phyloP scores from a whole-genome alignment of 2,113 vertebrate genomes.

The Bubo bubo region DNA sequence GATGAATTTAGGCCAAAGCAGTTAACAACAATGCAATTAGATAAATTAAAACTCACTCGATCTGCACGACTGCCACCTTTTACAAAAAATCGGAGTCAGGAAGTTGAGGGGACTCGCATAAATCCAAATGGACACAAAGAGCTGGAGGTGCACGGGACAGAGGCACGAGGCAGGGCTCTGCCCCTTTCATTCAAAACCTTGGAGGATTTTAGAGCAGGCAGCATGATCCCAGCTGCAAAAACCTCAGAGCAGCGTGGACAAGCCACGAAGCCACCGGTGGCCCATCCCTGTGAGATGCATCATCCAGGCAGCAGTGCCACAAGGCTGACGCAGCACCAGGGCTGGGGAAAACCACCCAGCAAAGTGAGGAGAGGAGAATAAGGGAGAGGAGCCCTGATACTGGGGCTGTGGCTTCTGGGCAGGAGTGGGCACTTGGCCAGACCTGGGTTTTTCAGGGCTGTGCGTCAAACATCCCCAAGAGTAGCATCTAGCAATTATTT shows the following conservation, averaged over 20 bases:
- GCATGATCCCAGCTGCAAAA: background rate
- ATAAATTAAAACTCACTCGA: background rate
- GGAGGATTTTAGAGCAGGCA: background rate
- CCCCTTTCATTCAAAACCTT: background rate
- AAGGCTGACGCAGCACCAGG: background rate
- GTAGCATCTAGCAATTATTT: background rate
- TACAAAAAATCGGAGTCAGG: too few species aligned
- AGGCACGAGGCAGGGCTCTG: background rate
- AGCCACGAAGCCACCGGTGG: background rate
- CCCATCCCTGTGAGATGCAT: accelerated
- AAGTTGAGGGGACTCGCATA: background rate
- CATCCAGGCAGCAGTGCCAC: background rate
- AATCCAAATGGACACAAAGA: background rate
- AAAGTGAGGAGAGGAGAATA: background rate
- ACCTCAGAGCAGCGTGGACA: background rate
- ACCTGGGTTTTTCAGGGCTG: background rate
- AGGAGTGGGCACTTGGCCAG: background rate
- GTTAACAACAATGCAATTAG: background rate
- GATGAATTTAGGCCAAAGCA: background rate
- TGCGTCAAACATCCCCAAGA: background rate
- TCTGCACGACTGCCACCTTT: background rate
- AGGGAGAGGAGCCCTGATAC: background rate
- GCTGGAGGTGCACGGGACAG: background rate
- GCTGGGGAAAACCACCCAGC: background rate
- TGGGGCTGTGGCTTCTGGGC: background rate